Percentiles rank a stretch among this genome's conserved stretches.
These are phyloP conservation scores for Salmo trutta DNA, from an alignment of 2,797 vertebrate genomes.

Conservation along the genomic window DNA sequence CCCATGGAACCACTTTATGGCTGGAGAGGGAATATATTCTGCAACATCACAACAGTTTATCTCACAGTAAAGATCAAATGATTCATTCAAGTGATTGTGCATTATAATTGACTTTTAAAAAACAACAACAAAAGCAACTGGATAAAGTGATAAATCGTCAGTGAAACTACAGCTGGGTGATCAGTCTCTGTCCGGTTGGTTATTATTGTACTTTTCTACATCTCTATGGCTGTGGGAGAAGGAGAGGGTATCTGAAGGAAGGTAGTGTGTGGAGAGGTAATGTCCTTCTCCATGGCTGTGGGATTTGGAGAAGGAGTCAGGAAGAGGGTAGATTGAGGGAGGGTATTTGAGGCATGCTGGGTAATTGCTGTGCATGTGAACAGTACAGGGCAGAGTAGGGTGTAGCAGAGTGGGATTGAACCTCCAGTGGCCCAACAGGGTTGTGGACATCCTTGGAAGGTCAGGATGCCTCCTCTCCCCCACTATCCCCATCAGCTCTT, in stretches of 20 bases:
- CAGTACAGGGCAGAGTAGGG: background rate
- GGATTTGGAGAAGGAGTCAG: background rate
- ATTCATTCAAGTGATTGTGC: conserved; percentile 70
- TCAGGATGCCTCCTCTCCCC: conserved; percentile 59
- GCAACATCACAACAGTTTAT: conserved; percentile 67
- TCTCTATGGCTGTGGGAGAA: background rate
- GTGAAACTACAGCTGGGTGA: conserved; percentile 27
- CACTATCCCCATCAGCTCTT: conserved; percentile 65
- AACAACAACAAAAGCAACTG: conserved; percentile 60
- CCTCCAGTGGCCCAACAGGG: conserved; percentile 50
- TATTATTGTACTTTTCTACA: conserved; percentile 47
- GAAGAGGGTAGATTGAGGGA: background rate
- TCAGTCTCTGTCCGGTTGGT: conserved; percentile 56
- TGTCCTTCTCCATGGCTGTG: background rate
- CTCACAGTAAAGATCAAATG: conserved; percentile 71
- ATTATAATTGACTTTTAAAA: conserved; percentile 69
- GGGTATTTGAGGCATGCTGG: background rate
- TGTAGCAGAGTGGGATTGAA: conserved; percentile 8
- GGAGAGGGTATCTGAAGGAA: conserved; percentile 1
- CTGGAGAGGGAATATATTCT: conserved; percentile 68
- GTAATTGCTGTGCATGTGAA: background rate
- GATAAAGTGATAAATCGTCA: conserved; percentile 55
- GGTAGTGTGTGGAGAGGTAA: background rate
- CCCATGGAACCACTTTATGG: conserved; percentile 70
- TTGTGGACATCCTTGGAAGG: conserved; percentile 72